These are phyloP conservation scores for Lissonota sp. DNA, from an alignment of 2,888 invertebrate species.

Conservation along the genomic window DNA sequence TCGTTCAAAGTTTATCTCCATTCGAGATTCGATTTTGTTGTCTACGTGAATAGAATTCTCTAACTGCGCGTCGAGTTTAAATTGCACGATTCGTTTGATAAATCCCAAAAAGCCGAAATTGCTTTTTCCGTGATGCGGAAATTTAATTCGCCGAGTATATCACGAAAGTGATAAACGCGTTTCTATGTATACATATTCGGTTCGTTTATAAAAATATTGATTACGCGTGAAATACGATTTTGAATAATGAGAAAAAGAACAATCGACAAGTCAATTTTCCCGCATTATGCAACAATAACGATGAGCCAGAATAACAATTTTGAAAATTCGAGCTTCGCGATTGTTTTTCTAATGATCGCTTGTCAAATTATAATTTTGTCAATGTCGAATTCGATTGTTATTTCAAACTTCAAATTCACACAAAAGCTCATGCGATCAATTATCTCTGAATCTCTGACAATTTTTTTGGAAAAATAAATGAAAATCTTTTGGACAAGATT, in stretches of 20 bases:
- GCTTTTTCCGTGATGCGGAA: conserved; percentile 43
- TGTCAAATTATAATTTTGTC: too few species aligned
- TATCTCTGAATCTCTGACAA: too few species aligned
- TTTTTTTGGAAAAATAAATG: too few species aligned
- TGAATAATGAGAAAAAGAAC: neutral
- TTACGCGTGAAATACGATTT: neutral
- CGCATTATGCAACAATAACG: too few species aligned
- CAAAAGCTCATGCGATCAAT: too few species aligned
- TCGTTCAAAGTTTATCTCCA: conserved; percentile 9
- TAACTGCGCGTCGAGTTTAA: neutral
- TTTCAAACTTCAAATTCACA: too few species aligned
- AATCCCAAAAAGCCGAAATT: conserved; percentile 47
- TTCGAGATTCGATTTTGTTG: conserved; percentile 16
- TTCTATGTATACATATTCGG: neutral
- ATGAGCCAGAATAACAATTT: too few species aligned
- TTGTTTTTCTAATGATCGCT: too few species aligned
- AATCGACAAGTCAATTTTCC: neutral
- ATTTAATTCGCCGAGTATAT: conserved; percentile 52
- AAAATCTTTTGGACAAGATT: too few species aligned
- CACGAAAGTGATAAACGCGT: neutral
- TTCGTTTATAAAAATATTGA: neutral
- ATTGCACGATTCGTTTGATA: conserved; percentile 50
- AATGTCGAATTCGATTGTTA: too few species aligned
- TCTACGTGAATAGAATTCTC: conserved; percentile 10
- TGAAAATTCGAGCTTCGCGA: too few species aligned